phyloP scores from a whole-genome alignment of 2,113 vertebrate genomes.

The Syngnathus scovelli region DNA sequence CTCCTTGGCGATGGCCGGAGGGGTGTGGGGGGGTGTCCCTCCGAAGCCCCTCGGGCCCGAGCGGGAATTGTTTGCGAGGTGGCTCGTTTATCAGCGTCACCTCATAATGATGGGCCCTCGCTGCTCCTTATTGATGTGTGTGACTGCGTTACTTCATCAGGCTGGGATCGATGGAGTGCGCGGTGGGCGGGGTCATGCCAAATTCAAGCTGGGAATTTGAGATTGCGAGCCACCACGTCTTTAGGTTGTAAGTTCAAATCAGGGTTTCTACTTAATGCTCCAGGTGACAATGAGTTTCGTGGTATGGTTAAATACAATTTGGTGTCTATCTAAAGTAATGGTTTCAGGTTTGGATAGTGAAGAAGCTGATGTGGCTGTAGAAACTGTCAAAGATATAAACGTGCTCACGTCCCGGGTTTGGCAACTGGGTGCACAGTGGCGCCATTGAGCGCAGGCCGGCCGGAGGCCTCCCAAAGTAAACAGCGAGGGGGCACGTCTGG shows the following conservation, averaged over 20 bases:
- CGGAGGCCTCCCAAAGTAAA: conserved; percentile 53
- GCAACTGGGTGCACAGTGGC: conserved; percentile 11
- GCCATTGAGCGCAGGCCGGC: conserved; percentile 22
- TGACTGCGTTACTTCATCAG: conserved; percentile 99
- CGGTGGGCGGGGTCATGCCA: conserved; percentile 76
- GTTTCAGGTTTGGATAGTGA: no score
- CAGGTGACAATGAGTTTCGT: no score
- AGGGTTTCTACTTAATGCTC: no score
- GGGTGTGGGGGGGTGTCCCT: conserved; percentile 62
- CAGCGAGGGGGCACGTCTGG: conserved; percentile 41
- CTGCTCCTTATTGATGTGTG: conserved; percentile 99
- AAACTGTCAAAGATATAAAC: background rate
- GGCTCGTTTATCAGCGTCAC: conserved; percentile 99
- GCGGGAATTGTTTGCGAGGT: conserved; percentile 81
- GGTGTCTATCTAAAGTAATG: no score
- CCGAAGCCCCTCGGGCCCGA: conserved; percentile 85
- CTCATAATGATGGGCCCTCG: conserved; percentile 97
- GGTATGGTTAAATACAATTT: no score
- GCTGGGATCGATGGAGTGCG: conserved; percentile 86
- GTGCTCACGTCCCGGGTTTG: no score
- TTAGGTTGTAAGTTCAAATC: no score
- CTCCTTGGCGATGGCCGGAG: conserved; percentile 88
- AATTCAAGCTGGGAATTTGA: no score
- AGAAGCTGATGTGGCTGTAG: no score
- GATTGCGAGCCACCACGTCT: no score